Evolutionary conservation across 2,888 invertebrate species (phyloP).

Genomic region (Nephrotoma guestfalica): DNA sequence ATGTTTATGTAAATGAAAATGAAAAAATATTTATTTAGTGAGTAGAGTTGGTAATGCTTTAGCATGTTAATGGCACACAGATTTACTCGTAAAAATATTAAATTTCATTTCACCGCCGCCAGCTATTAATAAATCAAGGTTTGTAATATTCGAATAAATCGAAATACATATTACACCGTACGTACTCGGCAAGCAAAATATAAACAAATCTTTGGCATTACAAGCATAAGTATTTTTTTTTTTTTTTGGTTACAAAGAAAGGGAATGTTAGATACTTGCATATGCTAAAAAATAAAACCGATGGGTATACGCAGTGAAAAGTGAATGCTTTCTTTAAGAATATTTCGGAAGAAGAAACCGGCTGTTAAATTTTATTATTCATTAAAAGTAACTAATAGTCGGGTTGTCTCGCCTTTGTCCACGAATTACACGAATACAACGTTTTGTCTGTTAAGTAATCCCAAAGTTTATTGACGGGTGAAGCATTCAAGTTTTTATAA

Average conservation of each 20-base stretch:
- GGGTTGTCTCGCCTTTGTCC: neutral
- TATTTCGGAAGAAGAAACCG: neutral
- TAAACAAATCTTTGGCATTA: no score
- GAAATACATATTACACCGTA: no score
- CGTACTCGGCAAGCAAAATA: no score
- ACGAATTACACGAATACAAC: no score
- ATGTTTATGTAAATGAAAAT: neutral
- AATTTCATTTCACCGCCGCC: neutral
- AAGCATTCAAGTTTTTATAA: no score
- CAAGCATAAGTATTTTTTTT: no score
- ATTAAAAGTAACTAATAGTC: neutral
- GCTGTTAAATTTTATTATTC: neutral
- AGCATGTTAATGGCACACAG: neutral
- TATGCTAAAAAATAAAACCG: no score
- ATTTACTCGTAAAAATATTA: neutral
- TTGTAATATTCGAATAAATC: neutral
- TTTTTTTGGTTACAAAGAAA: no score
- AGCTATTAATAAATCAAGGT: neutral
- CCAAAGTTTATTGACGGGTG: no score
- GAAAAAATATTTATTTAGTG: neutral
- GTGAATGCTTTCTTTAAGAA: neutral
- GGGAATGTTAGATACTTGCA: no score
- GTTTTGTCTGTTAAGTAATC: no score
- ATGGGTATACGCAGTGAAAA: neutral
- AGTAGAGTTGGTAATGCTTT: neutral